Base-by-base conservation (phyloP, 2,113 vertebrate species). In the Poicephalus meyeri region DNA sequence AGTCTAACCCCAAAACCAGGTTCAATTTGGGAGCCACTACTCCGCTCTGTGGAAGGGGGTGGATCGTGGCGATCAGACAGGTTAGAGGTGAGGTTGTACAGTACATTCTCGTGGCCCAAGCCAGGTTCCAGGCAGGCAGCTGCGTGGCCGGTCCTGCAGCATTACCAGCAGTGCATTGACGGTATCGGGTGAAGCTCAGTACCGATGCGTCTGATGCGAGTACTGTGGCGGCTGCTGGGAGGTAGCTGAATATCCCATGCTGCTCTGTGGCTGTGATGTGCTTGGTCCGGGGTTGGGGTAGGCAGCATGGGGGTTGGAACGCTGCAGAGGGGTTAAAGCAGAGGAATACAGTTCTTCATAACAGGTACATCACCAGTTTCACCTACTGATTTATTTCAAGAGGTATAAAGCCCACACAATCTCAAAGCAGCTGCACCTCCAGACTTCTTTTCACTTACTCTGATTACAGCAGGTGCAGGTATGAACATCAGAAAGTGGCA, bases 251-350 rank as follows among this genome's bases (percentile, higher is more conserved):
- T 99, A 99, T 93, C 99, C 99, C 99, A 99, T 99, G 99, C 99
- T 99, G 99, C 98, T 99, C 98, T 99, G 99, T 93, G 99, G 99
- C 98, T 99, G 99, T 89, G 99, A 99, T 98, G 99, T 99, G 99
- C 99, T 99, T 99, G 99, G 99, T 99, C 99, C 99, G 58, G 99
- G 99, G 98, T 99, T 99, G 98, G 99, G 99, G 97, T 99, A 99
- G 97, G 99, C 99, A 99, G 99, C 99, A 98, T 99, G 99, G 98
- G 99, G 99, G 98, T 99, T 99, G 98, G 99, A 99, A 98, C 99
- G 99, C 99, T 99, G 97, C 35, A 93, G 87, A 86, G 92, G 39
- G 61, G 73, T 3, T 12, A 29, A 80, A 89, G 87, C 85, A 96
- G 91, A 89, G 79, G 44, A 97, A 91, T 1, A 6, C 73, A 80